Percentiles rank a stretch among this genome's conserved stretches.
phyloP scores from a whole-genome alignment of 1,140 invertebrate genomes.

The Tetragonula clypearis region DNA sequence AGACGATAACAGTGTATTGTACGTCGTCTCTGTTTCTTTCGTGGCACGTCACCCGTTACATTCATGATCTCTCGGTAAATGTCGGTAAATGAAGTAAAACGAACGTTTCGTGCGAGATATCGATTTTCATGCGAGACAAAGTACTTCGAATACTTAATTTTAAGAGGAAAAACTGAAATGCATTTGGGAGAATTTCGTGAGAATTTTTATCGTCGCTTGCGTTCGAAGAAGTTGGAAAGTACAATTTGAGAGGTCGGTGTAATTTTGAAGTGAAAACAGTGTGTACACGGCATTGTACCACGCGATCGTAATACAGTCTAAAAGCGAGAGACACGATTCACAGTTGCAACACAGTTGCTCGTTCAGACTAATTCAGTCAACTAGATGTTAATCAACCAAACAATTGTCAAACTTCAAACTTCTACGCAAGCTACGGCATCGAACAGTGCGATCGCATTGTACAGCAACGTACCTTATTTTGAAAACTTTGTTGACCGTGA shows the following conservation, averaged over 20 bases:
- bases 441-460: neutral
- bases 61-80: neutral
- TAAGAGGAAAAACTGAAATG: too few relatives aligned
- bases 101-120: neutral
- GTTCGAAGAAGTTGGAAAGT: too few relatives aligned
- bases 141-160: neutral
- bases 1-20: too few relatives aligned
- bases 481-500: constrained; percentile 76
- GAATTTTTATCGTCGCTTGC: too few relatives aligned
- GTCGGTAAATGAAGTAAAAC: neutral
- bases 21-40: neutral
- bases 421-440: neutral
- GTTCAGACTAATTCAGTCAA: neutral
- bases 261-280: too few relatives aligned
- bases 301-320: too few relatives aligned
- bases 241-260: too few relatives aligned
- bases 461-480: constrained; percentile 71
- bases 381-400: neutral
- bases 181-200: too few relatives aligned
- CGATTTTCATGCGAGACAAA: neutral
- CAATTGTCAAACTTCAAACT: neutral
- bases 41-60: neutral
- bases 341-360: neutral
- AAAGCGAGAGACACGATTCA: neutral
- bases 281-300: too few relatives aligned